Percentiles rank a stretch among this genome's conserved stretches.
These are phyloP conservation scores for Cherax quadricarinatus DNA, from an alignment of 1,140 invertebrate species.

Conservation along the genomic window DNA sequence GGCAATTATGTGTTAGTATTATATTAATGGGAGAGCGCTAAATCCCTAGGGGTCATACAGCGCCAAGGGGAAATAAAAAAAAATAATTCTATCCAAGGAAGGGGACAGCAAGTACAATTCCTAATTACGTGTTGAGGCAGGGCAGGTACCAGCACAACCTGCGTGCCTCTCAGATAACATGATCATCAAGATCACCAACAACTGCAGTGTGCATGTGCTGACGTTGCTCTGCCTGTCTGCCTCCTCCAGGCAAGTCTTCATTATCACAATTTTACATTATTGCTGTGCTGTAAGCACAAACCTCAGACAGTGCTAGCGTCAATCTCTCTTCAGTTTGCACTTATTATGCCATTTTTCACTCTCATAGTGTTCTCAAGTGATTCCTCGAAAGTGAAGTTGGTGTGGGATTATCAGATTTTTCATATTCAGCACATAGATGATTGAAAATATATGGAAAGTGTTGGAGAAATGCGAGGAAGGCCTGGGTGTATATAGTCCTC, in stretches of 20 bases:
- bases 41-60: no score
- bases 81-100: no score
- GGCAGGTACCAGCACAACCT: not conserved
- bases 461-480: slow-evolving; percentile 22
- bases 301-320: no score
- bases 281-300: not conserved
- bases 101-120: no score
- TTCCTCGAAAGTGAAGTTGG: no score
- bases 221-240: not conserved
- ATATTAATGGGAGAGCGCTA: no score
- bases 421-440: not conserved
- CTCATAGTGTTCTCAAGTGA: no score
- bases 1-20: no score
- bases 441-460: slow-evolving; percentile 9
- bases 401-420: not conserved
- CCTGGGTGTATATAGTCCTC: slow-evolving; percentile 23
- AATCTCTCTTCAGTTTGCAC: no score
- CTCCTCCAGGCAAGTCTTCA: slow-evolving; percentile 18
- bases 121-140: not conserved
- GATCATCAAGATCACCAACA: not conserved
- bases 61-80: no score
- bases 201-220: not conserved
- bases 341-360: no score
- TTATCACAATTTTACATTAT: slow-evolving; percentile 29
- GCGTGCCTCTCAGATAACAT: not conserved